Percentiles rank a stretch among this genome's conserved stretches.
Conservation (phyloP, 2,888 invertebrate species). For the Phyllotreta striolata region DNA sequence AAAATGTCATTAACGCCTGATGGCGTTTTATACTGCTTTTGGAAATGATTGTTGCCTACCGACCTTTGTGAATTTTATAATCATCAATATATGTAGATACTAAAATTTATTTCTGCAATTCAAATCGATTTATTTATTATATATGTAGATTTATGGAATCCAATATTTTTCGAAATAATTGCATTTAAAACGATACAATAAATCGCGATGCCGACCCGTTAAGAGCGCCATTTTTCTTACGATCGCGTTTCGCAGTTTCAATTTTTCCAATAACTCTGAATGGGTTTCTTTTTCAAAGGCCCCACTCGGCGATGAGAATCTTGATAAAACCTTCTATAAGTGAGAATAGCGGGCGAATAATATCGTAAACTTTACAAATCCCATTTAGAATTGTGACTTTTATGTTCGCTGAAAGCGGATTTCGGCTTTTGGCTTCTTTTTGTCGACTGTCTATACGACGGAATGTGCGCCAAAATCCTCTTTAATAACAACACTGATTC, state of each 20-base stretch:
- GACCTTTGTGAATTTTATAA: too few relatives aligned
- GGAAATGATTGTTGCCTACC: too few relatives aligned
- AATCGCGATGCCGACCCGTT: constrained; percentile 49
- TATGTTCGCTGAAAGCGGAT: constrained; percentile 62
- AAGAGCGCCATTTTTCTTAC: constrained; percentile 51
- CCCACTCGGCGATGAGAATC: constrained; percentile 57
- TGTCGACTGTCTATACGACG: constrained; percentile 45
- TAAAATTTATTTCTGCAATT: constrained; percentile 3
- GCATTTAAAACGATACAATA: constrained; percentile 48
- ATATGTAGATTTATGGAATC: neutral
- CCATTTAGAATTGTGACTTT: constrained; percentile 64
- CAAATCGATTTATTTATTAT: constrained; percentile 24
- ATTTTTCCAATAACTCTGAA: constrained; percentile 59
- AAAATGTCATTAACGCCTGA: too few relatives aligned
- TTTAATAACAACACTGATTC: constrained; percentile 34
- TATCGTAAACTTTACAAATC: constrained; percentile 64
- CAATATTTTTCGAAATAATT: constrained; percentile 37
- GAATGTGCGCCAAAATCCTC: constrained; percentile 31
- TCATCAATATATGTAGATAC: too few relatives aligned
- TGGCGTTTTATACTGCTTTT: too few relatives aligned
- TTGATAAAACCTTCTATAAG: constrained; percentile 61
- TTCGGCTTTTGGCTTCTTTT: constrained; percentile 60
- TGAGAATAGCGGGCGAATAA: constrained; percentile 62
- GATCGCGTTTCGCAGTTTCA: constrained; percentile 49
- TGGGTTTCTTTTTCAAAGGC: constrained; percentile 57